These are phyloP conservation scores for Calcarius lapponicus DNA, from an alignment of 2,797 vertebrate species.

Conservation along the genomic window DNA sequence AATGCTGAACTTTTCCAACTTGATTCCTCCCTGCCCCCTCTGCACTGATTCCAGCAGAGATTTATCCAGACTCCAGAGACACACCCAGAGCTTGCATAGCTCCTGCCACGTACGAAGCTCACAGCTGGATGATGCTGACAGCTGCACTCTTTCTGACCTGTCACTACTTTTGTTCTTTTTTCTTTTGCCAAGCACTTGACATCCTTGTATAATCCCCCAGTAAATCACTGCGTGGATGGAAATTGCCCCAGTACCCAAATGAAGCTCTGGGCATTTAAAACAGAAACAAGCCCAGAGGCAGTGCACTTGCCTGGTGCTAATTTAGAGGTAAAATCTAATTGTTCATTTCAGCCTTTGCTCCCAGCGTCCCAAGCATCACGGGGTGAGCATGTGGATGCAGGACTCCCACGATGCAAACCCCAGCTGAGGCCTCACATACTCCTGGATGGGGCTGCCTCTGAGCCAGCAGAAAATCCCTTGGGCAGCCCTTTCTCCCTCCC, in stretches of 20 bases:
- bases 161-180: not conserved
- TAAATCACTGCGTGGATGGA: not conserved
- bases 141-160: not conserved
- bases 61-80: not conserved
- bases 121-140: not conserved
- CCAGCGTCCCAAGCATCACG: not conserved
- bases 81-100: not conserved
- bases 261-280: not conserved
- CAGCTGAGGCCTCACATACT: not conserved
- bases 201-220: not conserved
- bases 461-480: not conserved
- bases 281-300: not conserved
- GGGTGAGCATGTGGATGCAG: too few species aligned
- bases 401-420: accelerated
- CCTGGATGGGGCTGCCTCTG: not conserved
- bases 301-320: not conserved
- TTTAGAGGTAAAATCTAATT: not conserved
- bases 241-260: not conserved
- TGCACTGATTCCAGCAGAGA: not conserved
- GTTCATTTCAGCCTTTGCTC: not conserved
- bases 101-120: not conserved
- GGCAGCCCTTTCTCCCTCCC: not conserved
- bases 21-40: not conserved
- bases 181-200: not conserved
- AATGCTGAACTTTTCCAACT: not conserved